Evolutionary conservation across 1,140 invertebrate species (phyloP).

Genomic region (Achatina immaculata): DNA sequence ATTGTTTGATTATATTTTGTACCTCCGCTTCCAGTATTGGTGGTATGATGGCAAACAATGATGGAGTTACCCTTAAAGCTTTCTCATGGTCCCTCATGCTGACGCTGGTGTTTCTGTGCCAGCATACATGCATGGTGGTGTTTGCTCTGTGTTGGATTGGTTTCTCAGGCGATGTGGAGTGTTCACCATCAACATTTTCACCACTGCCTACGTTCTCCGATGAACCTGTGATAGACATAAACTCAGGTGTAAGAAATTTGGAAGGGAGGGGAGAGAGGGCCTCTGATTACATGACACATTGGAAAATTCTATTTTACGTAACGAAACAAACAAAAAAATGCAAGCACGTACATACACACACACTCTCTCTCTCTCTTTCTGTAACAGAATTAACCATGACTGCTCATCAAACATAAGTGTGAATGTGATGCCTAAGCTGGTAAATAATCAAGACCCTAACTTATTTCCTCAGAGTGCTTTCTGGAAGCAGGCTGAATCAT

Average conservation of each 20-base stretch:
- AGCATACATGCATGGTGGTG: constrained; percentile 96
- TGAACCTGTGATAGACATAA: constrained; percentile 56
- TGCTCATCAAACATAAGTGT: too few species aligned
- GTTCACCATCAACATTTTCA: constrained; percentile 42
- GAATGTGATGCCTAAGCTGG: too few species aligned
- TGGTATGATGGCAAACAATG: too few species aligned
- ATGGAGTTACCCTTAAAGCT: constrained; percentile 85
- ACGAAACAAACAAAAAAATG: neutral
- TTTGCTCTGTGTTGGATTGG: constrained; percentile 79
- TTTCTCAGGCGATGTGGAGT: constrained; percentile 58
- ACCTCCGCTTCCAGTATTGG: too few species aligned
- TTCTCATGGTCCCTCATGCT: constrained; percentile 84
- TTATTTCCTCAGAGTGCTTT: too few species aligned
- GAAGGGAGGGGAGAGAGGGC: neutral
- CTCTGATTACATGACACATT: too few species aligned
- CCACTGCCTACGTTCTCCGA: constrained; percentile 53
- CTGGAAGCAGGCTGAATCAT: too few species aligned
- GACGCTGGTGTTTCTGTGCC: constrained; percentile 93
- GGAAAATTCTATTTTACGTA: neutral
- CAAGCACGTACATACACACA: neutral
- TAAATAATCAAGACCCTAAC: too few species aligned
- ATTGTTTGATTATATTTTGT: too few species aligned
- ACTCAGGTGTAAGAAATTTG: neutral
- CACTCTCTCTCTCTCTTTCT: too few species aligned
- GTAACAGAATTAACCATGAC: too few species aligned